These are phyloP conservation scores for Tupiocoris notatus DNA, from an alignment of 2,888 invertebrate genomes.

Conservation along the genomic window DNA sequence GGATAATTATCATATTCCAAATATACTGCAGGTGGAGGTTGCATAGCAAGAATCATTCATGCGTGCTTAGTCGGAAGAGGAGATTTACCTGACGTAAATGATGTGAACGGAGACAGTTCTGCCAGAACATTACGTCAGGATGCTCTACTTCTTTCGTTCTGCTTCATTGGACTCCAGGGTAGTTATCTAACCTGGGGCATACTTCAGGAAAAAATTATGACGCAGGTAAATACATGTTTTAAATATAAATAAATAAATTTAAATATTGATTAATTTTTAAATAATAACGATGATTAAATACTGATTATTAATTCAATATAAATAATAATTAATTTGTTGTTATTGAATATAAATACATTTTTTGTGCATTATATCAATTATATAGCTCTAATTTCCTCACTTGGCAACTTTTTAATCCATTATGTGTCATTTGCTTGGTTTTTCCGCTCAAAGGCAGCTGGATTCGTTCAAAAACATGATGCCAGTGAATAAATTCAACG, in stretches of 20 bases:
- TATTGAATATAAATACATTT: too few species aligned
- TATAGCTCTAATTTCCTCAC: too few species aligned
- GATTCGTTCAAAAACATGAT: too few species aligned
- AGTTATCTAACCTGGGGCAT: conserved; percentile 95
- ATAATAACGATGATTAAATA: too few species aligned
- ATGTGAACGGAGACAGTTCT: conserved; percentile 53
- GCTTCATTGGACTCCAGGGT: conserved; percentile 83
- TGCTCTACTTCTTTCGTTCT: conserved; percentile 66
- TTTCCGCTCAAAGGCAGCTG: too few species aligned
- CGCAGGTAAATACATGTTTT: conserved; percentile 60
- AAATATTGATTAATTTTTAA: neutral
- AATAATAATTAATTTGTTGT: too few species aligned
- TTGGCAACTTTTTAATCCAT: too few species aligned
- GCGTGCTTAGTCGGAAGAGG: conserved; percentile 59
- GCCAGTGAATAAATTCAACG: too few species aligned
- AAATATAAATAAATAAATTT: neutral
- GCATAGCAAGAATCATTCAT: conserved; percentile 54
- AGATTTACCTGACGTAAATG: conserved; percentile 19
- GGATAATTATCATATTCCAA: neutral
- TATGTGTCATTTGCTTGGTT: too few species aligned
- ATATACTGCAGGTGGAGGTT: conserved; percentile 52
- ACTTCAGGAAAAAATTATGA: conserved; percentile 98
- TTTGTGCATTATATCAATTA: too few species aligned
- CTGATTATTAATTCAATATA: too few species aligned
- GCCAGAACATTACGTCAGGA: conserved; percentile 60